These are phyloP conservation scores for Camelus bactrianus DNA, from an alignment of 2,113 vertebrate genomes.

Conservation along the genomic window DNA sequence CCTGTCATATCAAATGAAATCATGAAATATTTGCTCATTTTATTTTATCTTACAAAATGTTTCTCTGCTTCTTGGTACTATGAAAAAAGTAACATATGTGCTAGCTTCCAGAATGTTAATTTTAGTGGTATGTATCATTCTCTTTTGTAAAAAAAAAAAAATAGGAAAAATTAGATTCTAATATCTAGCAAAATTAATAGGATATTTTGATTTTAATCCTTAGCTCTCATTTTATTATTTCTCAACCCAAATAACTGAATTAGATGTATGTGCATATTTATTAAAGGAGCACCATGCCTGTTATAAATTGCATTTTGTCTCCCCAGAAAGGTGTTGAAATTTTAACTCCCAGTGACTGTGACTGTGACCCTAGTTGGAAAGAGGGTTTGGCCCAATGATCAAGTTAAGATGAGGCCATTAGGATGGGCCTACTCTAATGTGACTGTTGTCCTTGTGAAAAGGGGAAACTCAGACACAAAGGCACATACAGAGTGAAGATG, in stretches of 20 bases:
- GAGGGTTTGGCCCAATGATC: neutral
- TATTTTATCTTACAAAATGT: neutral
- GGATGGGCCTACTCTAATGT: neutral
- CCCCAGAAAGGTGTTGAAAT: neutral
- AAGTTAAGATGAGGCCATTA: neutral
- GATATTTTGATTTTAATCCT: neutral
- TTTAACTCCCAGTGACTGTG: neutral
- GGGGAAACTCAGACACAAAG: neutral
- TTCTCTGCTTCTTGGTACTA: neutral
- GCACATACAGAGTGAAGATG: neutral
- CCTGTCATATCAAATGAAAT: neutral
- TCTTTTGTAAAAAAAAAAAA: neutral
- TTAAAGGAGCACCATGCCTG: neutral
- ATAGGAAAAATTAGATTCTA: neutral
- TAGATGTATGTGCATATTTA: neutral
- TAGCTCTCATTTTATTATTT: neutral
- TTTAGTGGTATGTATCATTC: neutral
- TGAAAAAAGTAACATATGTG: neutral
- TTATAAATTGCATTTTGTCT: neutral
- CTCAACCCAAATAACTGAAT: neutral
- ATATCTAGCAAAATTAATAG: neutral
- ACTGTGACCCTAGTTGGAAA: neutral
- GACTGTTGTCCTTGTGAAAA: neutral
- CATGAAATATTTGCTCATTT: neutral
- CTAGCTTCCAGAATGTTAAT: neutral